Conservation (phyloP, 2,888 invertebrate genomes). For the Amiota communis region DNA sequence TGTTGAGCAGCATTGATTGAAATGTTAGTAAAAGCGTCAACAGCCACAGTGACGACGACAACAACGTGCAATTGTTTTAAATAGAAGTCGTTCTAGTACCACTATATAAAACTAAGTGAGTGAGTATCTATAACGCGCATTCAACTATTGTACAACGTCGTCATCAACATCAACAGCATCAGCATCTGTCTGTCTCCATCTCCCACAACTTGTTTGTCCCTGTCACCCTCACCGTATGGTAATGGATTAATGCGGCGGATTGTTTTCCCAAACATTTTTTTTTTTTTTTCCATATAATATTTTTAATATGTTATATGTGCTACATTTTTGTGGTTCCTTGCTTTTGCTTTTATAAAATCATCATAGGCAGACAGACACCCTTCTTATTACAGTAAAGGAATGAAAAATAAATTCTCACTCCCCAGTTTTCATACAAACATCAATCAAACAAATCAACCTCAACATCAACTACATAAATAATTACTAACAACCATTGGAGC, state of each 20-base stretch:
- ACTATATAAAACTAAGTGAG: too few relatives aligned
- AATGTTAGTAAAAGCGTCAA: constrained; percentile 48
- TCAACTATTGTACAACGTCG: too few relatives aligned
- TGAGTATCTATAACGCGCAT: too few relatives aligned
- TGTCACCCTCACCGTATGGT: too few relatives aligned
- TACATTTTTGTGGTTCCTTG: constrained; percentile 43
- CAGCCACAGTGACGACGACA: neutral
- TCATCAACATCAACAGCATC: too few relatives aligned
- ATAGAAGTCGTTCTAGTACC: too few relatives aligned
- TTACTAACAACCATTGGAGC: neutral
- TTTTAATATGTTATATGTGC: constrained; percentile 51
- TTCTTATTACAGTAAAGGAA: too few relatives aligned
- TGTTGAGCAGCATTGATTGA: constrained; percentile 66
- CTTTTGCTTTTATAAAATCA: too few relatives aligned
- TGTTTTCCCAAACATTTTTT: constrained; percentile 31
- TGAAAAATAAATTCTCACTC: too few relatives aligned
- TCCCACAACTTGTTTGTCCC: too few relatives aligned
- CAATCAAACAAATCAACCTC: neutral
- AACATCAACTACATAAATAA: neutral
- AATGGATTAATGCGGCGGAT: constrained; percentile 3
- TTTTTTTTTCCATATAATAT: constrained; percentile 44
- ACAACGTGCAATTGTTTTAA: constrained; percentile 1
- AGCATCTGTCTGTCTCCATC: too few relatives aligned
- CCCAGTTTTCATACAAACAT: neutral
- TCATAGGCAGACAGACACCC: too few relatives aligned